phyloP scores from a whole-genome alignment of 2,797 vertebrate genomes.

The Pristis pectinata region DNA sequence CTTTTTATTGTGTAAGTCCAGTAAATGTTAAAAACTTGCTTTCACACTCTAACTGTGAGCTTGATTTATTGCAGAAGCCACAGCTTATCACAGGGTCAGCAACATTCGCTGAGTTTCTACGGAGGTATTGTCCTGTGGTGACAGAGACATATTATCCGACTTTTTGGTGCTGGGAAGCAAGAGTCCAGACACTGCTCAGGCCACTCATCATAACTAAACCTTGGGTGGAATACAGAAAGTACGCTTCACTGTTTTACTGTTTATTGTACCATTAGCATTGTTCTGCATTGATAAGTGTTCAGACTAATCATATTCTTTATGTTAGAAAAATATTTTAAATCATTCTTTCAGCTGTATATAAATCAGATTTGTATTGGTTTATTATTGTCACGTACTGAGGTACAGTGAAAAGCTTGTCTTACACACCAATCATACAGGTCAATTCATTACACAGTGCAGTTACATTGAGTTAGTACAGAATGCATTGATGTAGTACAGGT shows the following conservation, averaged over 20 bases:
- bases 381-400: no score
- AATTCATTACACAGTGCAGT: no score
- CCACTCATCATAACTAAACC: slow-evolving; percentile 92
- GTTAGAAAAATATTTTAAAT: background rate
- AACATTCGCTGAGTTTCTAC: slow-evolving; percentile 82
- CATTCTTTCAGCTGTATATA: background rate
- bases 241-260: slow-evolving; percentile 54
- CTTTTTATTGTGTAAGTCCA: slow-evolving; percentile 42
- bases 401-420: no score
- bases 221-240: slow-evolving; percentile 86
- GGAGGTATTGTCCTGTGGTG: slow-evolving; percentile 85
- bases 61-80: slow-evolving; percentile 71
- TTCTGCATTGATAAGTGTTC: slow-evolving; percentile 7
- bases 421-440: no score
- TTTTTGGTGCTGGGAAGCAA: slow-evolving; percentile 97
- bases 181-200: slow-evolving; percentile 85
- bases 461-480: no score
- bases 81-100: slow-evolving; percentile 82
- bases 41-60: background rate
- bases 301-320: background rate
- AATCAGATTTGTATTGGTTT: background rate
- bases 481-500: no score
- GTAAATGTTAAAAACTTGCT: background rate
- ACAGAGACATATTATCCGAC: slow-evolving; percentile 96
- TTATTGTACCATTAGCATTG: background rate